Evolutionary conservation across 1,140 invertebrate genomes (phyloP).

Genomic region (Agrypnia vestita): DNA sequence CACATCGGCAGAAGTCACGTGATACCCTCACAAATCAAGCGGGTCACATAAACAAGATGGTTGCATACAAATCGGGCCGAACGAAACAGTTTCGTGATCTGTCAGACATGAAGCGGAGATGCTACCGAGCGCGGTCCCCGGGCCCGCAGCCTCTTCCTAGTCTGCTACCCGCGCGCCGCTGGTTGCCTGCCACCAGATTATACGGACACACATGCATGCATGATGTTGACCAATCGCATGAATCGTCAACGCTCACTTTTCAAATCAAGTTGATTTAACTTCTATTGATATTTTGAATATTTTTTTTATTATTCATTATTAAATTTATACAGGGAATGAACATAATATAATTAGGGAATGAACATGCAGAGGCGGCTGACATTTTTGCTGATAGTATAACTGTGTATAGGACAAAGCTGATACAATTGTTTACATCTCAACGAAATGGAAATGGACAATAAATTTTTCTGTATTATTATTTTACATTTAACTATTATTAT

Average conservation of each 20-base stretch:
- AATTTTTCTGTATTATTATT: too few species aligned
- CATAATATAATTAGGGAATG: too few species aligned
- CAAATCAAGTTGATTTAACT: background rate
- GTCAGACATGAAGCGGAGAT: constrained; percentile 54
- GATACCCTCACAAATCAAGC: constrained; percentile 47
- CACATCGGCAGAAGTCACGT: constrained; percentile 8
- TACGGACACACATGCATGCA: constrained; percentile 27
- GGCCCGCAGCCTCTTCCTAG: constrained; percentile 21
- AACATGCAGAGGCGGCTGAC: too few species aligned
- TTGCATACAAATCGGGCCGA: constrained; percentile 56
- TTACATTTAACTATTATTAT: too few species aligned
- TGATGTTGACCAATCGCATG: constrained; percentile 12
- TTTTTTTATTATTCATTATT: too few species aligned
- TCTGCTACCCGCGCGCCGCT: background rate
- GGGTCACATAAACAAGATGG: constrained; percentile 47
- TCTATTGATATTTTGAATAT: too few species aligned
- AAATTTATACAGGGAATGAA: too few species aligned
- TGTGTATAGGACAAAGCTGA: too few species aligned
- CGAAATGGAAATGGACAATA: too few species aligned
- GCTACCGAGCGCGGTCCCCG: constrained; percentile 31
- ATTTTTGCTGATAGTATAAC: too few species aligned
- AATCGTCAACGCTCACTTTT: background rate
- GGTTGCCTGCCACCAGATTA: constrained; percentile 28
- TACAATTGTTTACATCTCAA: too few species aligned
- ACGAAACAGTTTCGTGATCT: constrained; percentile 58